Evolutionary conservation across 1,140 invertebrate species (phyloP).

Genomic region (Calosoma granatense): DNA sequence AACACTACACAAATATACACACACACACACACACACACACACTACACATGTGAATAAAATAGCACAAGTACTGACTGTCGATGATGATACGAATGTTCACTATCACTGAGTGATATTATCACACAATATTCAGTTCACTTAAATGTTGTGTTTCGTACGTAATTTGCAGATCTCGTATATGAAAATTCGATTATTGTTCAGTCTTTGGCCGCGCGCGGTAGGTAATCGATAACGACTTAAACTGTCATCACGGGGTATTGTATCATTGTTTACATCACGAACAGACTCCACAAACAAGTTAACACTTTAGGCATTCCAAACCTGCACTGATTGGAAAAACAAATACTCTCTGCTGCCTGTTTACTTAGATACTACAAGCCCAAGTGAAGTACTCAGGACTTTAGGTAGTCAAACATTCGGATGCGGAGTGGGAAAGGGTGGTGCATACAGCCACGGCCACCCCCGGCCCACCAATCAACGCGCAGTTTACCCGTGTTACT

Average conservation of each 20-base stretch:
- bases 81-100: no score
- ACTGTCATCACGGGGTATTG: conserved; percentile 32
- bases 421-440: conserved; percentile 22
- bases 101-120: no score
- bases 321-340: conserved; percentile 38
- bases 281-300: conserved; percentile 35
- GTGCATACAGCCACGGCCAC: neutral
- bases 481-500: conserved; percentile 16
- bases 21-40: no score
- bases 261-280: conserved; percentile 38
- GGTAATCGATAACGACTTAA: conserved; percentile 32
- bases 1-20: no score
- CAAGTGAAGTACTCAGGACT: conserved; percentile 36
- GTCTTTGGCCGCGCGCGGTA: no score
- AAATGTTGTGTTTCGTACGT: no score
- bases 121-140: no score
- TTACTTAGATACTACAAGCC: conserved; percentile 39
- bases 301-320: conserved; percentile 38
- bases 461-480: conserved; percentile 20
- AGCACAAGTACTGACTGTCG: no score
- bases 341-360: conserved; percentile 36
- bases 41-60: no score
- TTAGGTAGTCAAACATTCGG: conserved; percentile 35
- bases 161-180: no score
- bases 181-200: no score